Evolutionary conservation across 2,888 invertebrate species (phyloP).

Genomic region (Agrochola circellaris): DNA sequence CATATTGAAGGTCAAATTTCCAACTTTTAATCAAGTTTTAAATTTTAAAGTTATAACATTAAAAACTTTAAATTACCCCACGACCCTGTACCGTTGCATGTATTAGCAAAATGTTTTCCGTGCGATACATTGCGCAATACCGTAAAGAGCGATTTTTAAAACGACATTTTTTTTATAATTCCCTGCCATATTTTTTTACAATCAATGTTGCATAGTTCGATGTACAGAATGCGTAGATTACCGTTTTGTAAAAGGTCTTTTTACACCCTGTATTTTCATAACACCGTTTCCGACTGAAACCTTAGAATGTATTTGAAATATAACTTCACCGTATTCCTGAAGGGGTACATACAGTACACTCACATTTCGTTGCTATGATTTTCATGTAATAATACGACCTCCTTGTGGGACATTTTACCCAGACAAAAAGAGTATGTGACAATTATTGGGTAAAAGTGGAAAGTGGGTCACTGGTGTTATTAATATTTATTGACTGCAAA

Average conservation of each 20-base stretch:
- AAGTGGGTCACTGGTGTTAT: constrained; percentile 1
- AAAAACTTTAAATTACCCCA: not conserved
- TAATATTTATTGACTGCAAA: not conserved
- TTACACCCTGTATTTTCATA: not conserved
- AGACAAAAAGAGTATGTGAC: not conserved
- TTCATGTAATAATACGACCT: not conserved
- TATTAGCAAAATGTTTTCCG: not conserved
- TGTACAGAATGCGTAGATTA: not conserved
- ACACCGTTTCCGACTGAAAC: not conserved
- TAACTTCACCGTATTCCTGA: not conserved
- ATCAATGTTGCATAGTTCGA: not conserved
- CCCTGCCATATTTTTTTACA: not conserved
- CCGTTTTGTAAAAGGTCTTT: too few relatives aligned
- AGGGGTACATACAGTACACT: not conserved
- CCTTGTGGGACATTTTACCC: not conserved
- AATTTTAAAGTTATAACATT: not conserved
- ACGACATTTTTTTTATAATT: not conserved
- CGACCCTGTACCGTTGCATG: not conserved
- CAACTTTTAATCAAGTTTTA: not conserved
- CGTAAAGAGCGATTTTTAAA: not conserved
- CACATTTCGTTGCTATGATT: not conserved
- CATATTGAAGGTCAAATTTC: not conserved
- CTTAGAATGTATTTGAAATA: constrained; percentile 17
- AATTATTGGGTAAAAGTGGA: not conserved
- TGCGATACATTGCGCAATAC: not conserved